phyloP scores from a whole-genome alignment of 2,113 vertebrate genomes.

The Thalassoma bifasciatum region DNA sequence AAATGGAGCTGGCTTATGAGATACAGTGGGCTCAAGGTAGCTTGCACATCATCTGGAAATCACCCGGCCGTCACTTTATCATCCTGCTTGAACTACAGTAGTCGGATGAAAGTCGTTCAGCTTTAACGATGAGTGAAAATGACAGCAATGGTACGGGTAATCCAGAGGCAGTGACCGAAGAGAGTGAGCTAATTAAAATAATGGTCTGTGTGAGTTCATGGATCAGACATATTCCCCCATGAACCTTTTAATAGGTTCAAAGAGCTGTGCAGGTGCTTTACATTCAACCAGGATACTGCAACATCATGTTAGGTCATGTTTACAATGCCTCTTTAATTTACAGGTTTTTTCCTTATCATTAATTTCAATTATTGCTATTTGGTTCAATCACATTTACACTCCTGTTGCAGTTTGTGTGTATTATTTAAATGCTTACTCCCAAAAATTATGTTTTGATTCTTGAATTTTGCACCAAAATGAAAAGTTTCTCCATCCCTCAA shows the following conservation, averaged over 20 bases:
- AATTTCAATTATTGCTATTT: too few species aligned
- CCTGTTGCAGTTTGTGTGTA: too few species aligned
- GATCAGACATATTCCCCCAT: not conserved
- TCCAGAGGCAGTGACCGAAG: conserved; percentile 5
- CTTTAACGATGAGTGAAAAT: not conserved
- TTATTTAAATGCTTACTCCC: too few species aligned
- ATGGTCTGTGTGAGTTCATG: not conserved
- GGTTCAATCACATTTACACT: too few species aligned
- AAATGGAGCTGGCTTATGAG: not conserved
- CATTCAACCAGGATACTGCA: not conserved
- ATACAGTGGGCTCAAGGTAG: conserved; percentile 8
- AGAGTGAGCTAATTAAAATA: conserved; percentile 4
- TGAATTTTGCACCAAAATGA: too few species aligned
- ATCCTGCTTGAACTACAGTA: not conserved
- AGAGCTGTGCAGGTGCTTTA: not conserved
- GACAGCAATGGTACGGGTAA: not conserved
- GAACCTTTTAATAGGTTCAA: not conserved
- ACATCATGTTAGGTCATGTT: too few species aligned
- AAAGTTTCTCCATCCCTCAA: too few species aligned
- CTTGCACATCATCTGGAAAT: not conserved
- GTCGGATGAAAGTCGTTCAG: conserved; percentile 7
- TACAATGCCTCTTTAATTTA: too few species aligned
- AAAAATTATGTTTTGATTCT: too few species aligned
- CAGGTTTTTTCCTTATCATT: too few species aligned
- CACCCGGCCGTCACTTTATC: conserved; percentile 1